phyloP scores from a whole-genome alignment of 2,113 vertebrate species.

The Blennius ocellaris region DNA sequence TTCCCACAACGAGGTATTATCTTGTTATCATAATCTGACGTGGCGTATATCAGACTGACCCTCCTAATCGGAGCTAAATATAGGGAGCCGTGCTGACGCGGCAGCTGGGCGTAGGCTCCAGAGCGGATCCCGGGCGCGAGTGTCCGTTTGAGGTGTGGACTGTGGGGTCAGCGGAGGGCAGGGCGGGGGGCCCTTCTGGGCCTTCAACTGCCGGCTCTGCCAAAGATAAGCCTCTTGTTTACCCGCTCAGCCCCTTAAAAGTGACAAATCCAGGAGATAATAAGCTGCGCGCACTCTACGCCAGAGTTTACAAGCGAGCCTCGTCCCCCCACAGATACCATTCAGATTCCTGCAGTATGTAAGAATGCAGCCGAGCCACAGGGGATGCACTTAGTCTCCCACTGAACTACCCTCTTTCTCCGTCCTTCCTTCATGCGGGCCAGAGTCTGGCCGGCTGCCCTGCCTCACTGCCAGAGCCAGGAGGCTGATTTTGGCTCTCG shows the following conservation, averaged over 20 bases:
- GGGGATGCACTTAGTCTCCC: constrained; percentile 10
- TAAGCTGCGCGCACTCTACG: not conserved
- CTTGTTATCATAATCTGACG: constrained; percentile 35
- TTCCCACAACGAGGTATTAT: constrained; percentile 9
- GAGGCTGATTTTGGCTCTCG: constrained; percentile 45
- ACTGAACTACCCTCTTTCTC: not conserved
- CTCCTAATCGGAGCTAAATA: constrained; percentile 60
- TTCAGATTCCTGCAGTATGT: constrained; percentile 34
- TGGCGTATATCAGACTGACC: constrained; percentile 11
- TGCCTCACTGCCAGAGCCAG: constrained; percentile 19
- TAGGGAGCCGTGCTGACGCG: constrained; percentile 51
- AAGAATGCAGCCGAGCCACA: constrained; percentile 39
- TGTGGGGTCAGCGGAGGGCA: not conserved
- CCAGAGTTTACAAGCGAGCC: constrained; percentile 15
- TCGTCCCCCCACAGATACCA: not conserved
- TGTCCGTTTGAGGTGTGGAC: constrained; percentile 46
- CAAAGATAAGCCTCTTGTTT: constrained; percentile 40
- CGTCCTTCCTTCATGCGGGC: constrained; percentile 13
- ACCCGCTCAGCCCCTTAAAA: not conserved
- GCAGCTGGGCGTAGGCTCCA: constrained; percentile 29
- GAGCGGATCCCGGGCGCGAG: constrained; percentile 11
- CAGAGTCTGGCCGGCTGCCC: constrained; percentile 29
- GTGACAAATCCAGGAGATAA: constrained; percentile 17
- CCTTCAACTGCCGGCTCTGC: constrained; percentile 8
- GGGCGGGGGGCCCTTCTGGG: constrained; percentile 16